Percentiles rank a stretch among this genome's conserved stretches.
These are phyloP conservation scores for Aix galericulata DNA, from an alignment of 2,113 vertebrate genomes.

Conservation along the genomic window DNA sequence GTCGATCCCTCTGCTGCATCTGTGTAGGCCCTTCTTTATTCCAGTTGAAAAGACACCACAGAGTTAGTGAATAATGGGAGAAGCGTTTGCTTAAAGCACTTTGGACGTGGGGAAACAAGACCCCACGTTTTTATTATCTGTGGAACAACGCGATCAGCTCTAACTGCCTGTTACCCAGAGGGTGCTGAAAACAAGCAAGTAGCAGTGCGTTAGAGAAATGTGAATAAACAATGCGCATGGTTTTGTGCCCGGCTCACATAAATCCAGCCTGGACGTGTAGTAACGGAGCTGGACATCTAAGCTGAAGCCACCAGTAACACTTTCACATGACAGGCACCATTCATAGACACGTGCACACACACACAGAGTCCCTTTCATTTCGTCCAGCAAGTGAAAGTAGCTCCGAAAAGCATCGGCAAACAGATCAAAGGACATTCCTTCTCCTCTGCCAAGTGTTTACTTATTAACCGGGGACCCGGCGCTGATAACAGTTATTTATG, in stretches of 20 bases:
- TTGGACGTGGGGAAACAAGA: not conserved
- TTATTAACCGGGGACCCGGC: not conserved
- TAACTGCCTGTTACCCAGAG: not conserved
- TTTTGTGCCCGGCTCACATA: not conserved
- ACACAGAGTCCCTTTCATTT: not conserved
- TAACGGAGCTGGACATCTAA: not conserved
- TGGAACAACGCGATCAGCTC: not conserved
- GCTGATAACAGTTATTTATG: fast-evolving
- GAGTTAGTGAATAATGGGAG: not conserved
- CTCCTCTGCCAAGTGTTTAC: not conserved
- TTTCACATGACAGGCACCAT: not conserved
- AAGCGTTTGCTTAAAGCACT: not conserved
- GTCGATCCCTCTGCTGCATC: not conserved
- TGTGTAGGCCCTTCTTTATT: not conserved
- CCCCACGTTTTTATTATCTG: not conserved
- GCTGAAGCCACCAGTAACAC: fast-evolving
- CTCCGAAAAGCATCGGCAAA: not conserved
- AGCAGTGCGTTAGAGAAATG: fast-evolving
- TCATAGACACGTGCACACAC: fast-evolving
- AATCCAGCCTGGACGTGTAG: not conserved
- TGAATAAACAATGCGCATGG: not conserved
- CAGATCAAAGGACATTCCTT: not conserved
- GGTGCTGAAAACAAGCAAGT: not conserved
- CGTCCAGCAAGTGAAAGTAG: not conserved
- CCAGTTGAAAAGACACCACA: not conserved